Evolutionary conservation across 2,888 invertebrate species (phyloP).

Genomic region (Agrotis puta): DNA sequence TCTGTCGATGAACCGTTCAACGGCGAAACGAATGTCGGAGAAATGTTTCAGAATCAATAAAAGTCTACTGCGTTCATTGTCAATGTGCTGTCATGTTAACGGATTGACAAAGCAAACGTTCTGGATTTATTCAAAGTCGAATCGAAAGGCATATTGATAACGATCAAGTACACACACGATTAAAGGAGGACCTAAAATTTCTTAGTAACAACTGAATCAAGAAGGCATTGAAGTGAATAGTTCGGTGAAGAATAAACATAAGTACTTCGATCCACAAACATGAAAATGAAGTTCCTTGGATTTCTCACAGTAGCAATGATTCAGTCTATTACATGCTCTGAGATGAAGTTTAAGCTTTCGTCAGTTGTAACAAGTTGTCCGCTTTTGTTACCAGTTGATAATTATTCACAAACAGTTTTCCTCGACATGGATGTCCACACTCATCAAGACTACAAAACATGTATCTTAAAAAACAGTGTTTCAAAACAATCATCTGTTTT

Average conservation of each 20-base stretch:
- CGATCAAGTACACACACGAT: neutral
- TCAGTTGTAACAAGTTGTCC: slow-evolving; percentile 28
- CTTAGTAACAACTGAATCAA: neutral
- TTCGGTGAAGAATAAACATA: neutral
- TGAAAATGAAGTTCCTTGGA: slow-evolving; percentile 29
- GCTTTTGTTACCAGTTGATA: slow-evolving; percentile 30
- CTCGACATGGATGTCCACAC: slow-evolving; percentile 29
- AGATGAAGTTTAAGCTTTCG: neutral
- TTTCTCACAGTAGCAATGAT: slow-evolving; percentile 1
- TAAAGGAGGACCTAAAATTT: neutral
- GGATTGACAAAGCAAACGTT: slow-evolving; percentile 38
- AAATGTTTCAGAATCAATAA: no score
- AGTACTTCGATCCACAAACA: neutral
- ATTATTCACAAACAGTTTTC: slow-evolving; percentile 40
- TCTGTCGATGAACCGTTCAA: no score
- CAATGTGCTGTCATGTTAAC: slow-evolving; percentile 9
- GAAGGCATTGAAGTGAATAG: slow-evolving; percentile 1
- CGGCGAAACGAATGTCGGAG: no score
- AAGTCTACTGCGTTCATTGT: neutral
- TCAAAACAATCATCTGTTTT: no score
- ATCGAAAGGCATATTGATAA: slow-evolving; percentile 12
- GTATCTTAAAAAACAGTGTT: no score
- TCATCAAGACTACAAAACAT: slow-evolving; percentile 1
- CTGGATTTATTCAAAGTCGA: slow-evolving; percentile 26
- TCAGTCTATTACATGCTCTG: slow-evolving; percentile 5